These are phyloP conservation scores for Steinernema hermaphroditum DNA, from an alignment of 2,888 invertebrate species.

Conservation along the genomic window DNA sequence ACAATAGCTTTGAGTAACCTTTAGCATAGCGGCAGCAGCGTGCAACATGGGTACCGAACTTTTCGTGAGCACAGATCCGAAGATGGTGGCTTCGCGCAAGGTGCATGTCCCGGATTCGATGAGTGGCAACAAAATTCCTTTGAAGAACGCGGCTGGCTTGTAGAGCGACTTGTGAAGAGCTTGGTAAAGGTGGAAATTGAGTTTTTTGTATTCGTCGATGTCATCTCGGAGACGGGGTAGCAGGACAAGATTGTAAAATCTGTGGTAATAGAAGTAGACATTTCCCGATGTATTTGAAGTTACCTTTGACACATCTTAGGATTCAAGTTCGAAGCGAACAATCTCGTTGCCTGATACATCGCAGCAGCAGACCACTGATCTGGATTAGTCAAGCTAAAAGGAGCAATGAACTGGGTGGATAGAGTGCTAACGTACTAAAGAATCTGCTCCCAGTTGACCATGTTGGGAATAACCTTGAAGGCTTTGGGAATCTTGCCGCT, in stretches of 20 bases:
- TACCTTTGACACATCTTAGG: slow-evolving; percentile 90
- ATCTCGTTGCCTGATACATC: slow-evolving; percentile 91
- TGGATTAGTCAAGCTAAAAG: slow-evolving; percentile 74
- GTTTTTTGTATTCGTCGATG: slow-evolving; percentile 86
- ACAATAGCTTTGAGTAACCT: slow-evolving; percentile 38
- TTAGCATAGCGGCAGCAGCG: slow-evolving; percentile 83
- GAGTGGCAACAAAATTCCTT: slow-evolving; percentile 76
- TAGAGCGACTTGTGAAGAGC: slow-evolving; percentile 88
- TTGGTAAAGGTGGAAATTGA: slow-evolving; percentile 94
- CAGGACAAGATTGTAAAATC: slow-evolving; percentile 86
- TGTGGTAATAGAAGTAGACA: too few relatives aligned
- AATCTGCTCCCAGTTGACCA: slow-evolving; percentile 70
- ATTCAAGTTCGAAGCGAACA: slow-evolving; percentile 94
- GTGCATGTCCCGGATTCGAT: slow-evolving; percentile 86
- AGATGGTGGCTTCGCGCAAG: slow-evolving; percentile 88
- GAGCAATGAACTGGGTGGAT: neutral
- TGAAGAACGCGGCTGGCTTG: slow-evolving; percentile 97
- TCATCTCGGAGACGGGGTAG: slow-evolving; percentile 89
- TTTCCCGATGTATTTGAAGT: neutral
- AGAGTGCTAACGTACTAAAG: slow-evolving; percentile 59
- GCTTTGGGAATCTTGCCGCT: slow-evolving; percentile 96
- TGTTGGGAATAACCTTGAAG: slow-evolving; percentile 90
- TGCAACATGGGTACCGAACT: slow-evolving; percentile 89
- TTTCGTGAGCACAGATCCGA: slow-evolving; percentile 86
- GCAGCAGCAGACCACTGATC: slow-evolving; percentile 96